Percentiles rank a stretch among this genome's conserved stretches.
phyloP scores from a whole-genome alignment of 2,888 invertebrate species.

The Cinara cedri region DNA sequence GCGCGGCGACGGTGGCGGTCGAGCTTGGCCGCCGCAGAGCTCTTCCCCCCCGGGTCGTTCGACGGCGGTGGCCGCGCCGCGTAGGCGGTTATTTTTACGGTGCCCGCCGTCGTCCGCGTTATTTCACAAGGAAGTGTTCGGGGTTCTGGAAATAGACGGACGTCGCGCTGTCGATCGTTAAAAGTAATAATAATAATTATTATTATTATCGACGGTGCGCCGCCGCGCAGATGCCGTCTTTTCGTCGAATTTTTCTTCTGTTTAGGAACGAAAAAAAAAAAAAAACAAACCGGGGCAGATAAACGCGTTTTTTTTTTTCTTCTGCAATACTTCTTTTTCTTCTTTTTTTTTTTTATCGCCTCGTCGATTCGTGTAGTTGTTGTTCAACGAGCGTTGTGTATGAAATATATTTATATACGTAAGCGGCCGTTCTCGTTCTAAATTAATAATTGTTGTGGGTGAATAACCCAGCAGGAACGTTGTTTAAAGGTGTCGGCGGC shows the following conservation, averaged over 20 bases:
- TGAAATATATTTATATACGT: neutral
- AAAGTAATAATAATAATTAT: neutral
- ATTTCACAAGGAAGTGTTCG: neutral
- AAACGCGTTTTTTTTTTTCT: constrained; percentile 33
- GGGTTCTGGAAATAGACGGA: neutral
- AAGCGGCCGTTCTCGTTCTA: constrained; percentile 52
- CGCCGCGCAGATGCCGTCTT: neutral
- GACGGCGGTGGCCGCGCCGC: neutral
- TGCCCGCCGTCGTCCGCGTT: too few species aligned
- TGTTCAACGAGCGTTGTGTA: constrained; percentile 2
- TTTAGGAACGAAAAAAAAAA: neutral
- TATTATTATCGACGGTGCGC: neutral
- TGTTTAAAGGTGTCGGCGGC: constrained; percentile 41
- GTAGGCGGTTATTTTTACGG: neutral
- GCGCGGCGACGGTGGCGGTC: too few species aligned
- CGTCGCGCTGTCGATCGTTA: neutral
- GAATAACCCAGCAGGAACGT: constrained; percentile 56
- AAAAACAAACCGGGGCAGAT: neutral
- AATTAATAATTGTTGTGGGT: constrained; percentile 56
- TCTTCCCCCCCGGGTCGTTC: too few species aligned
- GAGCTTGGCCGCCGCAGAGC: too few species aligned
- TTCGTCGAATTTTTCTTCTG: neutral
- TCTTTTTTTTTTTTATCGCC: constrained; percentile 28
- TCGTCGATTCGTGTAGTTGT: neutral
- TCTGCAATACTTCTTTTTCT: constrained; percentile 2